Base-by-base conservation (phyloP, 2,888 invertebrate genomes). In the Drosophila ustulata region DNA sequence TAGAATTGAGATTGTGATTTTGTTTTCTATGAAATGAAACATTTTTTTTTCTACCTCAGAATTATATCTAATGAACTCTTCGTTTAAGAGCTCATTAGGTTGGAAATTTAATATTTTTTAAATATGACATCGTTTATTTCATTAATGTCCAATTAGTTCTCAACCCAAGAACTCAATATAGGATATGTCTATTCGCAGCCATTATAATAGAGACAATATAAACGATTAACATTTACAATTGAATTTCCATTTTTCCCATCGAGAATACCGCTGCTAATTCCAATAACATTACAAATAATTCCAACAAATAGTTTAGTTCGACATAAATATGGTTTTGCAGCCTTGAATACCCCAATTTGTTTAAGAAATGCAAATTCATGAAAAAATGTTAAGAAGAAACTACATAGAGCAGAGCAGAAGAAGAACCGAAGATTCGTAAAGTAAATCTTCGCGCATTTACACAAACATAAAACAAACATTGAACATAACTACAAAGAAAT, bases 391-490 rank as follows among this genome's bases (percentile, higher is more conserved):
- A 4, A 39, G 7, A 18, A 25, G 8, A 25, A 59, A 13, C n/a
- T 8, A 45, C 9, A 2, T 9, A 28, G 11, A 43, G 9, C 34
- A 34, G 34, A 34, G 34, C 34, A 37, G 39, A 0, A 9, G 30
- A 56, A 32, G 46, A 52, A 39, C 51, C 56, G 45, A 63, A 50
- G 32, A 57, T 56, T 9, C 28, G 55, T 23, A 32, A 25, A 47
- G 61, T 47, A 6, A 39, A n/a, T 39, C 51, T 52, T 53, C 45
- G 66, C 37, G 73, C 78, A 75, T 75, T 75, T 61, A 74, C 51
- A 55, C 34, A 66, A 41, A 7, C 39, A 18, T 41, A 41, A 67
- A 39, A 9, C 25, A 37, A 28, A 46, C 23, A 46, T 52, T 53
- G 8, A 65, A 69, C 62, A 59, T 52, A 30, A 30, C 30, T 52